Percentiles rank a stretch among this genome's conserved stretches.
phyloP scores from a whole-genome alignment of 1,140 invertebrate genomes.

The Hesperophylax magnus region DNA sequence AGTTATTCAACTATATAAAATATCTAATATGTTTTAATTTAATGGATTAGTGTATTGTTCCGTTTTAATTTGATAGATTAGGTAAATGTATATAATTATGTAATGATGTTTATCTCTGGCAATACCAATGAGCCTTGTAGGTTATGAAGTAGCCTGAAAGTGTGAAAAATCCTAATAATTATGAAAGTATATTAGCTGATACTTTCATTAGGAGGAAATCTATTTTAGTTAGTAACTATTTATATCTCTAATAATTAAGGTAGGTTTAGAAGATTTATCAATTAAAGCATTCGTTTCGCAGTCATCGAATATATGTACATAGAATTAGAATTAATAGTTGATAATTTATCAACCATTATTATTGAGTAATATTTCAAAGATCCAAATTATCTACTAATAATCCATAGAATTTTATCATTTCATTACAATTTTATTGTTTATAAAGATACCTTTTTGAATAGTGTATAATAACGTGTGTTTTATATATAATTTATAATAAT shows the following conservation, averaged over 20 bases:
- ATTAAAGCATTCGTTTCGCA: conserved; percentile 12
- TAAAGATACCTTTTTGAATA: neutral
- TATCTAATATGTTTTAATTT: no score
- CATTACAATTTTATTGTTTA: conserved; percentile 1
- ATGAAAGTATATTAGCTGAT: conserved; percentile 6
- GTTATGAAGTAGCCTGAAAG: conserved; percentile 21
- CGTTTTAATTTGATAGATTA: conserved; percentile 9
- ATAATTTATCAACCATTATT: no score
- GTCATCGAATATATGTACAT: conserved; percentile 14
- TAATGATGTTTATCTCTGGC: conserved; percentile 42
- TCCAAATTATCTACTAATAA: no score
- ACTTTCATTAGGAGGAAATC: neutral
- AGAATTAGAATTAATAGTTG: neutral
- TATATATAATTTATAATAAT: no score
- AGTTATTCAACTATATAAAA: no score
- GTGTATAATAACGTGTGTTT: no score
- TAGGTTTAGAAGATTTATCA: neutral
- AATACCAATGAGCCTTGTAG: conserved; percentile 57
- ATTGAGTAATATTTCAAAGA: no score
- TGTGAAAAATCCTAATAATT: neutral
- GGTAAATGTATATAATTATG: neutral
- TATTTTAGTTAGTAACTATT: neutral
- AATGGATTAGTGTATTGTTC: neutral
- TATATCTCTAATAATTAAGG: neutral
- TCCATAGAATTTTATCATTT: neutral